Base-by-base conservation (phyloP, 2,113 vertebrate species). In the Poicephalus meyeri region DNA sequence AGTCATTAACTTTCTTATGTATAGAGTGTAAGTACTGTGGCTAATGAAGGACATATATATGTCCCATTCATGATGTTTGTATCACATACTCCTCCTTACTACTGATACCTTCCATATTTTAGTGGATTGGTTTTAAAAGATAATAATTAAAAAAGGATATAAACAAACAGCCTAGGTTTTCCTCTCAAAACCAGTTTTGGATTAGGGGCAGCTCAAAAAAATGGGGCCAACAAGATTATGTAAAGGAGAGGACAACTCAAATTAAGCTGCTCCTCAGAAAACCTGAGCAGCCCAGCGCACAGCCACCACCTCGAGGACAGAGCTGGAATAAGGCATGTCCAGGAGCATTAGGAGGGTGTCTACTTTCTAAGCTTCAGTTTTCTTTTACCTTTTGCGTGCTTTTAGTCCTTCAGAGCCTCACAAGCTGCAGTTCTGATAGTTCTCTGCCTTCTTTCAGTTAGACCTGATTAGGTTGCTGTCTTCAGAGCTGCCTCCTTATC, bases 401-500 rank as follows among this genome's bases (percentile, higher is more conserved):
- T 39, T 72, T 65, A 86, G 58, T 72, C 63, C 35, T 56, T 31
- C 21, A 31, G 16, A 73, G 79, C 37, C 53, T 93, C 26, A 29
- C 68, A 88, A 64, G 44, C 46, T 84, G 65, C 72, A 84, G 50
- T 73, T 90, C 28, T 37, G 52, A 47, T 64, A 79, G n/a, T 58
- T 87, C 83, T 39, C 60, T 79, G 53, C 73, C 52, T 84, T 72
- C 56, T 72, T 89, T 80, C 83, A 42, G 33, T 58, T 69, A 86
- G 87, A 74, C 44, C 69, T 47, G 92, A 76, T 88, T 71, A 88
- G 47, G 50, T 58, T 86, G 35, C 65, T 80, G 56, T 88, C 68
- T 94, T 84, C 82, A 84, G 76, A 90, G 47, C 73, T 93, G 53
- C 58, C n/a, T 83, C 10, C 60, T 88, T 77, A 88, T 84, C 76